Evolutionary conservation across 2,888 invertebrate species (phyloP), one percentile per base, ranked within the genome.

Genomic region (Amaurobius ferox): DNA sequence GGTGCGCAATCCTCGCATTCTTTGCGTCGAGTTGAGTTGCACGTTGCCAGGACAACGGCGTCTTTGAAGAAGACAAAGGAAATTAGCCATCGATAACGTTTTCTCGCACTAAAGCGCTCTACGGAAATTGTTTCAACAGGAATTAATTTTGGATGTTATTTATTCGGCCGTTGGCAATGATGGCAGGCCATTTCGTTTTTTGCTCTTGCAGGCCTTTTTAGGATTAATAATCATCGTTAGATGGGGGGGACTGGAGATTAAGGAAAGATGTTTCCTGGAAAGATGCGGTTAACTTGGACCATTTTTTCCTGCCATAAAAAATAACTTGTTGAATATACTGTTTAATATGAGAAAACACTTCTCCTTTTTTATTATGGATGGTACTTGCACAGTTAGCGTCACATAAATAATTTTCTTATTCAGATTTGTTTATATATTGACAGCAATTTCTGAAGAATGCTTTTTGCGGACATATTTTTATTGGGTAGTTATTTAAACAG

Each of bases 81-180:
- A 81, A 81, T 81, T 81, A 81, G 81, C 81, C 81, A 64, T 81
- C 76, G 81, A 81, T 76, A 74, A 48, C 55, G 23, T 76, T 74
- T 70, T 66, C 80, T 32, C 73, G 62, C 35, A 70, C 81, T 74
- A 39, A 74, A 70, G 73, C 81, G 67, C 68, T 74, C 35, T 55
- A 62, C 74, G 74, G 76, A 81, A 81, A 81, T 81, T 81, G 81
- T 81, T 76, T 81, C 81, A 81, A 76, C 81, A 62, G 44, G 81
- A 81, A 81, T 81, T 81, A 81, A 81, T 81, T 81, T 76, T 40
- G 62, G 64, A 19, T 64, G 61, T 79, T 80, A 80, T 80, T 80
- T 80, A 80, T 80, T 73, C 73, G 67, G 9, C 40, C 29, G 72
- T 29, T 30, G 61, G 48, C 67, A 67, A 73, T 80, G 68, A 80